Evolutionary conservation across 2,888 invertebrate genomes (phyloP).

Genomic region (Epiblema foenella): DNA sequence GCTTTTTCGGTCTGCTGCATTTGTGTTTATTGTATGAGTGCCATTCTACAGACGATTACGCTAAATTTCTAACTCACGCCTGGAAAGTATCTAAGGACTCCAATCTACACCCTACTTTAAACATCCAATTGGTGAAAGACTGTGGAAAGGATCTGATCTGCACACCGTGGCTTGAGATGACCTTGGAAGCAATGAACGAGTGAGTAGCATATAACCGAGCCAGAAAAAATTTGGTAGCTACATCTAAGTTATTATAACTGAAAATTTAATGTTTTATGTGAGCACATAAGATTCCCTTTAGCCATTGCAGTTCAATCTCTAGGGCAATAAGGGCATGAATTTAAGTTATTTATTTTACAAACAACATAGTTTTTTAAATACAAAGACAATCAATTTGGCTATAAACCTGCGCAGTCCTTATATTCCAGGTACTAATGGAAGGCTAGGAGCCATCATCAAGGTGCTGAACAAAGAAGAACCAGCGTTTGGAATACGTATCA

Average conservation of each 20-base stretch:
- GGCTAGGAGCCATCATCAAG: slow-evolving; percentile 64
- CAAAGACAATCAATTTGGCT: background rate
- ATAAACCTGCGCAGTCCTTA: slow-evolving; percentile 59
- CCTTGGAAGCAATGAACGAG: slow-evolving; percentile 64
- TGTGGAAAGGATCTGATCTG: slow-evolving; percentile 84
- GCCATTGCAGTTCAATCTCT: too few relatives aligned
- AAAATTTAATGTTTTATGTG: too few relatives aligned
- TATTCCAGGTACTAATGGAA: slow-evolving; percentile 66
- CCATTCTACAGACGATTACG: slow-evolving; percentile 53
- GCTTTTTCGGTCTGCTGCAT: too few relatives aligned
- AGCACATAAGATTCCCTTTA: too few relatives aligned
- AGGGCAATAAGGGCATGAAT: too few relatives aligned
- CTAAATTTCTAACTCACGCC: slow-evolving; percentile 53
- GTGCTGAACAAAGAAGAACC: slow-evolving; percentile 72
- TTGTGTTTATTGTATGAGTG: background rate
- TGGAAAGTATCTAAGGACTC: slow-evolving; percentile 70
- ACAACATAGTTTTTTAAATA: background rate
- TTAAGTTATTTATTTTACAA: too few relatives aligned
- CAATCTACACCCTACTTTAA: slow-evolving; percentile 59
- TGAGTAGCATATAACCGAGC: slow-evolving; percentile 54
- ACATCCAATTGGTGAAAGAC: slow-evolving; percentile 74
- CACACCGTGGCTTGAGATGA: slow-evolving; percentile 76
- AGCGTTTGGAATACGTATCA: slow-evolving; percentile 69
- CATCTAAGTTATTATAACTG: too few relatives aligned
- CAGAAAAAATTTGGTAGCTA: too few relatives aligned